A percentile compares a stretch with the other conserved stretches of the same genome.
These are phyloP conservation scores for Bombus difficillimus DNA, from an alignment of 1,140 invertebrate genomes.

Conservation along the genomic window DNA sequence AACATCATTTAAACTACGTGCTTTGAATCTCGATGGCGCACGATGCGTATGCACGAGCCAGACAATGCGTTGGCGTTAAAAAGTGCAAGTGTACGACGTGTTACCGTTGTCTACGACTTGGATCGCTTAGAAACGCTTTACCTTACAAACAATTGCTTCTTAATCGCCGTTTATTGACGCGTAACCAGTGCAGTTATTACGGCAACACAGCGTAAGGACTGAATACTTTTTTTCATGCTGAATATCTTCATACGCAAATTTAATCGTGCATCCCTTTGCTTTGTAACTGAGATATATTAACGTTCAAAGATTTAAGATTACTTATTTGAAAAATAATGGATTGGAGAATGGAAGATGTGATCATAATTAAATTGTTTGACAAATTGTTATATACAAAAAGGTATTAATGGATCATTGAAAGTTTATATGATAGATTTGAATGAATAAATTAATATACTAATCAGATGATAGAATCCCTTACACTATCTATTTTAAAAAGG, in stretches of 20 bases:
- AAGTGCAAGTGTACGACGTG: slow-evolving; percentile 5
- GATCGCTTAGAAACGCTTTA: slow-evolving; percentile 26
- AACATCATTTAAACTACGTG: slow-evolving; percentile 19
- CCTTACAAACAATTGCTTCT: slow-evolving; percentile 21
- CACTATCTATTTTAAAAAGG: too few species aligned
- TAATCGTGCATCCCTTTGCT: not conserved
- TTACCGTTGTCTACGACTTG: slow-evolving; percentile 17
- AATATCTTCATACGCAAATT: not conserved
- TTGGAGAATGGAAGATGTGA: not conserved
- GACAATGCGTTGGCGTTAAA: slow-evolving; percentile 22
- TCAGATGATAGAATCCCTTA: not conserved
- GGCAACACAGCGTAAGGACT: not conserved
- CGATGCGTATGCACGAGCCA: not conserved
- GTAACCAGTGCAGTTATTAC: not conserved
- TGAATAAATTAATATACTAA: not conserved
- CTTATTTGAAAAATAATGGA: not conserved
- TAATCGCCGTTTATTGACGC: slow-evolving; percentile 27
- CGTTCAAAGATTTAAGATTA: not conserved
- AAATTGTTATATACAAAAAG: not conserved
- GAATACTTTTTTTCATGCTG: not conserved
- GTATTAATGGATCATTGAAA: not conserved
- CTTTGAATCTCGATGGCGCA: not conserved
- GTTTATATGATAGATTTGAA: not conserved
- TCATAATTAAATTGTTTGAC: not conserved
- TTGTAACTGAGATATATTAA: not conserved